Evolutionary conservation across 2,888 invertebrate genomes (phyloP), one percentile per base, ranked within the genome.

Genomic region (Lasioglossum malachurum): DNA sequence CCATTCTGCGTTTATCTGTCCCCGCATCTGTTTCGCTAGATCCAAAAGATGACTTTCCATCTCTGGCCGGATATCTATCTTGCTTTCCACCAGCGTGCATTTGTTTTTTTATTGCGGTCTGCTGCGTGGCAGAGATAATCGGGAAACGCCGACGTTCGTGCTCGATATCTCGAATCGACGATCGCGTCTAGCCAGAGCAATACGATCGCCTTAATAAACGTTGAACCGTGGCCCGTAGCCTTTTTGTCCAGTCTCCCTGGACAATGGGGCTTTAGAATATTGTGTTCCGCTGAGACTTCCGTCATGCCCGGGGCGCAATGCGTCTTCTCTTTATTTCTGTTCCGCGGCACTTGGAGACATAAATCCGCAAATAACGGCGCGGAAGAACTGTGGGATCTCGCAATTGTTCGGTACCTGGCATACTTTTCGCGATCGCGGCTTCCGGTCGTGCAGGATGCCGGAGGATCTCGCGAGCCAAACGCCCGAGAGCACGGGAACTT

Each of bases 401-500:
- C 57, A 57, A 31, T 31, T 27, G 46, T 49, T 4, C 72, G 73
- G 38, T 86, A 67, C 75, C 80, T 87, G 90, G 77, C 82, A 89
- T 87, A 91, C 90, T 90, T 91, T 87, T 67, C 64, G 75, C 78
- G 83, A 87, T 57, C 77, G 49, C 81, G 83, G 77, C 72, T 83
- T 74, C 73, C 89, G 86, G 87, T 83, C 82, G 75, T 41, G 82
- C 80, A 80, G 78, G 64, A 2, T 19, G 2, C 31, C 64, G 67
- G 82, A 49, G 77, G 82, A 57, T 38, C 69, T 31, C 38, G 49
- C 35, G 73, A 49, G 84, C 89, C 88, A 91, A 87, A 86, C 80
- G 85, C 83, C 84, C 83, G 75, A 64, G 31, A 31, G 64, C 79
- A 75, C 80, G 83, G 31, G 84, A 95, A 95, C 94, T 95, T 95